Percentiles rank a stretch among this genome's conserved stretches.
Evolutionary conservation across 1,140 invertebrate species (phyloP).

Genomic region (Fragariocoptes setiger): DNA sequence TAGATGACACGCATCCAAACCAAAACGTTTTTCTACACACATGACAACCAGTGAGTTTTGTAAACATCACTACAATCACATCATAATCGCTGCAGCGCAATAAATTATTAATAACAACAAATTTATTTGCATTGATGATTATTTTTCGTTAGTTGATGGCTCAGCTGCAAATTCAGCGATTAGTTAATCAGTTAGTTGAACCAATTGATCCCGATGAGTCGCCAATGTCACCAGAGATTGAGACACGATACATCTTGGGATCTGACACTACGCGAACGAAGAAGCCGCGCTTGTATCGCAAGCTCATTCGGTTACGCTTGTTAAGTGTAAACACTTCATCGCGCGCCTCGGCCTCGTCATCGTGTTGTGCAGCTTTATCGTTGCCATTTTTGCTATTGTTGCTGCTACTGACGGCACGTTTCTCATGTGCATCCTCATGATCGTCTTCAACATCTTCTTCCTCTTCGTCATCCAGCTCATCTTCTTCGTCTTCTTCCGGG

Average conservation of each 20-base stretch:
- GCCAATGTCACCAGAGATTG: neutral
- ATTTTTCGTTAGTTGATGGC: no score
- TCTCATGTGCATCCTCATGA: conserved; percentile 4
- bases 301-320: conserved; percentile 26
- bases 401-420: neutral
- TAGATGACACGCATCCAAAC: no score
- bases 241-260: conserved; percentile 48
- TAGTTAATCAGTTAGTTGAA: no score
- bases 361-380: conserved; percentile 6
- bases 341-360: conserved; percentile 13
- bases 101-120: no score
- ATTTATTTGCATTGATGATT: no score
- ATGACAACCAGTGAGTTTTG: no score
- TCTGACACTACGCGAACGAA: conserved; percentile 81
- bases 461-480: conserved; percentile 11
- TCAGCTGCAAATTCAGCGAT: no score
- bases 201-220: no score
- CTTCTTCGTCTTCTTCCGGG: conserved; percentile 9
- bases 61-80: no score
- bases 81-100: no score
- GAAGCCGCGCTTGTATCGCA: conserved; percentile 63
- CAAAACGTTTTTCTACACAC: no score
- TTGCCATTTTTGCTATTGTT: no score
- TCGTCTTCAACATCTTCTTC: conserved; percentile 13
- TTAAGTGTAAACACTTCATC: conserved; percentile 17